Base-by-base conservation (phyloP, 2,888 invertebrate species). In the Amphipyra tragopoginis region DNA sequence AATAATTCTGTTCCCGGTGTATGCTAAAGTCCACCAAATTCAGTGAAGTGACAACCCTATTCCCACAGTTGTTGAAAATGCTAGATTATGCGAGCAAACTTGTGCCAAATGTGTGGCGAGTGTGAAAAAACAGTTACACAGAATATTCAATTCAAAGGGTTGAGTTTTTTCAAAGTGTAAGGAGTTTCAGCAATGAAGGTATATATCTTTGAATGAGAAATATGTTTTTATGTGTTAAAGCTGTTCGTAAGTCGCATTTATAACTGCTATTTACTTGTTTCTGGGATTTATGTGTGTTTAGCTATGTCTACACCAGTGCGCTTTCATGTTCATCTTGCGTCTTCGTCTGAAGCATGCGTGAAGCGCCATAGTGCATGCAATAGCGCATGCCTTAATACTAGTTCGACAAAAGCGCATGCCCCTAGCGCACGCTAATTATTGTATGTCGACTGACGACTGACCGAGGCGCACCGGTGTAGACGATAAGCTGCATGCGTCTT, bases 1-100 rank as follows among this genome's bases (percentile, higher is more conserved):
- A 0, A n/a, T 1, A 38, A 21, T 39, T 8, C 3, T 1, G 6
- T 5, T 11, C 5, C 43, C 2, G 1, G 11, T 61, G 43, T 49
- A 36, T 38, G 21, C 33, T 50, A 6, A 38, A 40, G 0, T 40
- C n/a, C 14, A 40, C 11, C 29, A 29, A 29, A 53, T 59, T 47
- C 15, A 9, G 7, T 5, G 0, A 29, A 47, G 50, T 7, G 59
- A 21, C 66, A 75, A 26, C 75, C 76, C 73, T 76, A 53, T 21
- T 11, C 43, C 14, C n/a, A 14, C 29, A 54, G 54, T 69, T 61
- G 67, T 66, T 74, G 60, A 61, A 73, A 73, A 67, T 48, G 45
- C 60, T 51, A 65, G 53, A 72, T 75, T 77, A 75, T 62, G 51
- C 51, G 54, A 61, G 59, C 26, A 60, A 66, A 69, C 77, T 77